Evolutionary conservation across 35 echinoderm and acorn worm genomes (phyloP), one percentile per base, ranked within the genome.

Genomic region (Apostichopus parvimensis): DNA sequence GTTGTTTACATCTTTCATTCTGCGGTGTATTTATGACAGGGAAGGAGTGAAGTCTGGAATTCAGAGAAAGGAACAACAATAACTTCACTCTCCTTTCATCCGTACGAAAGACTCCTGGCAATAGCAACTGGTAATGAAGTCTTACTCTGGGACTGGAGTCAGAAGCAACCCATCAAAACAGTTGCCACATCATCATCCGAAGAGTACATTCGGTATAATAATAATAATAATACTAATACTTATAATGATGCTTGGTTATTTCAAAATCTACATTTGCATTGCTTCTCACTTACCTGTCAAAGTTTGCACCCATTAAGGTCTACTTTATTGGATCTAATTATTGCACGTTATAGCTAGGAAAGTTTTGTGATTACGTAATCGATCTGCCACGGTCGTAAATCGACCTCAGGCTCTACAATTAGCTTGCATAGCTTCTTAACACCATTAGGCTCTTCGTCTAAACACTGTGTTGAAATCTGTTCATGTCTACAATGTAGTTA

Each of bases 121-220:
- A 96, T 98, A 77, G 97, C 97, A 90, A 94, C 97, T 17, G 78
- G 86, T 28, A 94, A 98, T 68, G 92, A 95, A 80, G 93, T 98
- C 82, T 78, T 93, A 54, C 92, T 98, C 6, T 98, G 97, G 97
- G 95, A 98, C 60, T 98, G 97, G 97, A 94, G 92, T 59, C 90
- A 96, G 71, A 94, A 93, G 1, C 62, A n/a, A 12, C 93, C 95
- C 4, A 90, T 98, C 14, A 81, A 91, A 54, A 86, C 85, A 14
- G 93, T 96, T n/a, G 91, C 87, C 56, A 94, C 95, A 64, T 80
- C 92, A 28, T 89, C 77, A 65, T 68, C 86, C 52, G 59, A 81
- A 21, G 96, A 98, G 65, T 94, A 93, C 88, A 93, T 98, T 86
- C 92, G 96, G 96, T 98, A 60, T 45, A 45, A 45, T 45, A 45